A percentile compares a stretch with the other conserved stretches of the same genome.
These are phyloP conservation scores for Lophotis ruficrista DNA, from an alignment of 2,113 vertebrate genomes.

Conservation along the genomic window DNA sequence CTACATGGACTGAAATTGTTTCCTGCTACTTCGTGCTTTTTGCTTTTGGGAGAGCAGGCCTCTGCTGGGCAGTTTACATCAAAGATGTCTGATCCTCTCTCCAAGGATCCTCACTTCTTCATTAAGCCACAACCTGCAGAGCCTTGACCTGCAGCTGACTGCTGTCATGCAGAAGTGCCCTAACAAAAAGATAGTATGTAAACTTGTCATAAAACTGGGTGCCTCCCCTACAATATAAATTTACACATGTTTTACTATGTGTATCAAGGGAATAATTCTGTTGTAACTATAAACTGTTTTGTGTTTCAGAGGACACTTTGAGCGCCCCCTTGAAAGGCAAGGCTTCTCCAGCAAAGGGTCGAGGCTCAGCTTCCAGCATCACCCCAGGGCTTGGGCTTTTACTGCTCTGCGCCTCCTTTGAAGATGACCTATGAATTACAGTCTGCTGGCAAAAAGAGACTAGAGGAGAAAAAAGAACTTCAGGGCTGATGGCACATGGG, in stretches of 20 bases:
- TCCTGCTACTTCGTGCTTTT: not conserved
- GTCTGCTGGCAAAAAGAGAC: not conserved
- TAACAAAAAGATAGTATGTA: not conserved
- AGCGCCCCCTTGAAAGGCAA: not conserved
- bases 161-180: not conserved
- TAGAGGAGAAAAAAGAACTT: not conserved
- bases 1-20: not conserved
- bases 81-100: not conserved
- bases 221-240: not conserved
- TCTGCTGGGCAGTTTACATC: not conserved
- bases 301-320: not conserved
- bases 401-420: not conserved
- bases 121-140: not conserved
- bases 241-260: not conserved
- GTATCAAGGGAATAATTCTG: not conserved
- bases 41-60: not conserved
- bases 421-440: not conserved
- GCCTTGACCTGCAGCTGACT: not conserved
- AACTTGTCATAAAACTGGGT: not conserved
- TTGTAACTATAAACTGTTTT: not conserved
- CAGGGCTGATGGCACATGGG: not conserved
- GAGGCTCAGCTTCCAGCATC: not conserved
- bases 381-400: not conserved
- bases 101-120: not conserved
- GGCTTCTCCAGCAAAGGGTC: not conserved